phyloP scores from a whole-genome alignment of 2,888 invertebrate genomes.

The Ariolimax columbianus region DNA sequence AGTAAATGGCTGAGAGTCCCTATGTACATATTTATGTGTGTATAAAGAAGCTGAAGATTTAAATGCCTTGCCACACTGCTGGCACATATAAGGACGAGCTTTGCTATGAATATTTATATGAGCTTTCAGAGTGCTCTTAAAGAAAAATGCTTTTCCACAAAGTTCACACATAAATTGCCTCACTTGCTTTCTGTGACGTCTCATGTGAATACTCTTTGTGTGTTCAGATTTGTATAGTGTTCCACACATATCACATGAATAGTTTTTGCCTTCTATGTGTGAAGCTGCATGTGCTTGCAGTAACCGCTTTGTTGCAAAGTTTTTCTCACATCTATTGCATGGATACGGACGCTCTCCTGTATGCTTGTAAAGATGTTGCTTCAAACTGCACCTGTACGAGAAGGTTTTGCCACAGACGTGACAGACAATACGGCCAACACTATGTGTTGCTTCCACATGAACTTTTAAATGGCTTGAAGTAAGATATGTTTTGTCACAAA shows the following conservation, averaged over 20 bases:
- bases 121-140: constrained; percentile 70
- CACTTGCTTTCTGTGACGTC: neutral
- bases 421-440: constrained; percentile 59
- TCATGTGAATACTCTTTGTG: constrained; percentile 24
- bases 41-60: constrained; percentile 71
- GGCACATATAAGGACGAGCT: constrained; percentile 66
- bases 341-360: constrained; percentile 64
- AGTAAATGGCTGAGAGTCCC: constrained; percentile 59
- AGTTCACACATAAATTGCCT: constrained; percentile 68
- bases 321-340: constrained; percentile 68
- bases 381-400: constrained; percentile 72
- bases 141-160: constrained; percentile 73
- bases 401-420: constrained; percentile 70
- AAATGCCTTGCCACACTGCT: constrained; percentile 71
- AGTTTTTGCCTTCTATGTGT: constrained; percentile 18
- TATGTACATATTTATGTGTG: constrained; percentile 71
- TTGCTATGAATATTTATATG: constrained; percentile 70
- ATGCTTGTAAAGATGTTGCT: constrained; percentile 71
- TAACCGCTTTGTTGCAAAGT: constrained; percentile 67
- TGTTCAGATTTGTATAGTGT: constrained; percentile 35
- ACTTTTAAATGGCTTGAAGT: constrained; percentile 73
- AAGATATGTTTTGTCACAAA: constrained; percentile 73
- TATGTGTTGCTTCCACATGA: constrained; percentile 71
- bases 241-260: constrained; percentile 23
- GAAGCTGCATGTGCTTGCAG: constrained; percentile 8